phyloP scores from a whole-genome alignment of 1,140 invertebrate species.

The Platyura marginata region DNA sequence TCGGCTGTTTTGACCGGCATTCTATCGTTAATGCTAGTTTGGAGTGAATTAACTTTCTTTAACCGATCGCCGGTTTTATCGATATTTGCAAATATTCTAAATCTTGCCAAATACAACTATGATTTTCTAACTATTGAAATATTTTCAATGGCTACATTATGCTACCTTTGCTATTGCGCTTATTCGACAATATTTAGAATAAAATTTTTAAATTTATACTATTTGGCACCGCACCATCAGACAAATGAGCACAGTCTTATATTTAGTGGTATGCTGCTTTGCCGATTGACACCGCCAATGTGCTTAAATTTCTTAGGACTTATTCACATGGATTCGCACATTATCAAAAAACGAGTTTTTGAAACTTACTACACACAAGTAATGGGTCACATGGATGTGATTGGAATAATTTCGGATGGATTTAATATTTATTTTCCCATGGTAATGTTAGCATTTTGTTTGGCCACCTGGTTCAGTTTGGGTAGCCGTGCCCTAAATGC shows the following conservation, averaged over 20 bases:
- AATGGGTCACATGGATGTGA: conserved; percentile 86
- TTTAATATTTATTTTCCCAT: conserved; percentile 99
- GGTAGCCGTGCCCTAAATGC: conserved; percentile 73
- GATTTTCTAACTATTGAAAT: conserved; percentile 91
- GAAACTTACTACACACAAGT: conserved; percentile 84
- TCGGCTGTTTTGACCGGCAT: conserved; percentile 54
- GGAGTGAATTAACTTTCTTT: conserved; percentile 98
- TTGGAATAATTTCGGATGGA: conserved; percentile 90
- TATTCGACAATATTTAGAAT: conserved; percentile 97
- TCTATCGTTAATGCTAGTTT: conserved; percentile 81
- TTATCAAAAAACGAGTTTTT: conserved; percentile 60
- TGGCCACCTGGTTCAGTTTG: conserved; percentile 90
- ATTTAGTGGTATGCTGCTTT: conserved; percentile 95
- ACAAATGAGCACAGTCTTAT: conserved; percentile 91
- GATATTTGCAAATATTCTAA: conserved; percentile 84
- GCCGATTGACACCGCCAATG: conserved; percentile 91
- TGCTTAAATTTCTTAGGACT: conserved; percentile 96
- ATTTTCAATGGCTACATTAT: conserved; percentile 75
- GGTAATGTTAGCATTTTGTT: conserved; percentile 80
- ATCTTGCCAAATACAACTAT: conserved; percentile 58
- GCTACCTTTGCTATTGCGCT: conserved; percentile 91
- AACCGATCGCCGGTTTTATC: conserved; percentile 78
- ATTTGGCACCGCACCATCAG: conserved; percentile 90
- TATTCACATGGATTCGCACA: conserved; percentile 95
- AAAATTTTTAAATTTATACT: conserved; percentile 89